These are phyloP conservation scores for Leucophenga montana DNA, from an alignment of 2,888 invertebrate species.

Conservation along the genomic window DNA sequence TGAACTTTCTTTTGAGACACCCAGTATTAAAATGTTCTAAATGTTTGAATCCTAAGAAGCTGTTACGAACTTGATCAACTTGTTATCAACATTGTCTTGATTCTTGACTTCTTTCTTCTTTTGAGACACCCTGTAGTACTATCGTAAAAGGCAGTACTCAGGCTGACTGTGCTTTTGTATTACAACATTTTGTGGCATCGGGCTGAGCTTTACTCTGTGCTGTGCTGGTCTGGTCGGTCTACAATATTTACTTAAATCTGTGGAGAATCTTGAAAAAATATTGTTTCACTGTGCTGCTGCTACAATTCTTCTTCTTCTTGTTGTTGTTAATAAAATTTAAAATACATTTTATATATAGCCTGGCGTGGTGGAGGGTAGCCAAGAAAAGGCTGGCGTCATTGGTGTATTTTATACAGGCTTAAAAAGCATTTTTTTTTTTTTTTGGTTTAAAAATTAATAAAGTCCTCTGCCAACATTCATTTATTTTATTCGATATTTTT, in stretches of 20 bases:
- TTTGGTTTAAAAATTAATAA: slow-evolving; percentile 25
- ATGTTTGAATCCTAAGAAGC: too few species aligned
- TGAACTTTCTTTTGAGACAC: too few species aligned
- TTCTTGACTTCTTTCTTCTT: too few species aligned
- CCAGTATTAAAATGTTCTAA: too few species aligned
- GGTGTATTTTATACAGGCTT: neutral
- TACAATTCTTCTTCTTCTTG: neutral
- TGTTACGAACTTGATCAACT: too few species aligned
- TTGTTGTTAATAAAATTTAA: slow-evolving; percentile 20
- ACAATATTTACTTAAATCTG: slow-evolving; percentile 22
- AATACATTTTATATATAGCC: slow-evolving; percentile 5
- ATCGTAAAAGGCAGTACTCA: neutral
- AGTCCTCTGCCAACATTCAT: neutral
- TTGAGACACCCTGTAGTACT: too few species aligned
- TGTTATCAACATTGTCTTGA: too few species aligned
- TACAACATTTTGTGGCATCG: neutral
- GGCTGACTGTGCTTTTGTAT: neutral
- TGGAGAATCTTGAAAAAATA: slow-evolving; percentile 17
- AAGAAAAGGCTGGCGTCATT: slow-evolving; percentile 19
- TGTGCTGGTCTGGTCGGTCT: neutral
- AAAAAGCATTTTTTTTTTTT: neutral
- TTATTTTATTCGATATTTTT: neutral
- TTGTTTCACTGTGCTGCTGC: slow-evolving; percentile 9
- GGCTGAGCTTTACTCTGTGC: neutral
- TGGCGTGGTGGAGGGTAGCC: neutral